Evolutionary conservation across 2,888 invertebrate genomes (phyloP), one percentile per base, ranked within the genome.

Genomic region (Nasonia oneida): DNA sequence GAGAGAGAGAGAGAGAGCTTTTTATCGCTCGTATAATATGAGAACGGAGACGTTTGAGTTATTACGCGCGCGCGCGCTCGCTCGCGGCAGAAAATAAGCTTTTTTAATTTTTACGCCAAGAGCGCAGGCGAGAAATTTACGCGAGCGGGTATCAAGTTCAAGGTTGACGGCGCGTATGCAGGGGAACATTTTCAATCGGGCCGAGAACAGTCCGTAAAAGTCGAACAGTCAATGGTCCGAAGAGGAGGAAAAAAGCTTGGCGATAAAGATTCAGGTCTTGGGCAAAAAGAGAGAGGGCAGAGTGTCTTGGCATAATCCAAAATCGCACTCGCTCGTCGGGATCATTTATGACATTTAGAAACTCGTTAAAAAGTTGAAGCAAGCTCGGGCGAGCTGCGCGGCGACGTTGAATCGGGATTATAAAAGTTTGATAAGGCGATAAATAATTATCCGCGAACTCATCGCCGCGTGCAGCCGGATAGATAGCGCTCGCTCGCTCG

Each of bases 321-420:
- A 86, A 84, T 87, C 86, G 89, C 78, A 50, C 50, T 80, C 61
- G 14, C 61, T 81, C 88, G 87, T 88, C 85, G 87, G 86, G 89
- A 92, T 91, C 91, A 92, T 92, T 92, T 91, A 92, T 91, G 92
- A 91, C 92, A 91, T 92, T 92, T 91, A 92, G 91, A 91, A 92
- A 92, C 92, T 92, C 91, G 92, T 92, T 92, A 92, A 92, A 92
- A 92, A 92, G 90, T 92, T 90, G 88, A 86, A 87, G 87, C 83
- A 88, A 83, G 84, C 29, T 29, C 73, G 83, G 74, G 77, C 37
- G 81, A 78, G 53, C 83, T 61, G 37, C 57, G 79, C 85, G 73
- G 61, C 74, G 81, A 83, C 84, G 86, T 88, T 87, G 76, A 89
- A 89, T 90, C 88, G 81, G 90, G 91, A 92, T 92, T 92, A 91